Evolutionary conservation across 2,113 vertebrate genomes (phyloP).

Genomic region (Ivindomyrus marchei): DNA sequence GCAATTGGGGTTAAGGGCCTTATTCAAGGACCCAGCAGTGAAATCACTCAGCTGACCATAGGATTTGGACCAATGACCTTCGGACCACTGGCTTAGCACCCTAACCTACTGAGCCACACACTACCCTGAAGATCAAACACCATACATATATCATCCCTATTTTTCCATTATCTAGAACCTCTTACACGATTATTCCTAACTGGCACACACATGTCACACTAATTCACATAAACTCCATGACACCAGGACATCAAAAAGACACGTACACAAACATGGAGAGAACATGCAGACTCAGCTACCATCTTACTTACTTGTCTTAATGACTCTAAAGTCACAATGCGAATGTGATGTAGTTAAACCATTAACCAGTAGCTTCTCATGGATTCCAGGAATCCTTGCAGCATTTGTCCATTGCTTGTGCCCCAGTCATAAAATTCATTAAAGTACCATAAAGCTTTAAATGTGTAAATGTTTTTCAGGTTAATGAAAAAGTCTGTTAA

Average conservation of each 20-base stretch:
- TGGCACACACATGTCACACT: background rate
- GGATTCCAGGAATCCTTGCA: slow-evolving; percentile 1
- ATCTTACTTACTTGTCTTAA: background rate
- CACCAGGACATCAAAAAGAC: background rate
- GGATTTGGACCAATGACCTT: background rate
- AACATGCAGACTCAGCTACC: background rate
- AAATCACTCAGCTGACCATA: background rate
- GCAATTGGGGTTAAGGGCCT: background rate
- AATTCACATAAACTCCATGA: background rate
- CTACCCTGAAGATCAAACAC: background rate
- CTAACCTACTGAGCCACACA: background rate
- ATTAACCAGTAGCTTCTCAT: background rate
- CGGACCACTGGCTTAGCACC: background rate
- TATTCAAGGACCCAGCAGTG: background rate
- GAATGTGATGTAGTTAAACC: background rate
- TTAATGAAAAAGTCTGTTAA: background rate
- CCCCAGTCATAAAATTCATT: background rate
- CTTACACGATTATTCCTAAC: background rate
- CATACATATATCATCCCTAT: background rate
- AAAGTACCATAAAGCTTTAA: slow-evolving; percentile 2
- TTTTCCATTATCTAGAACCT: background rate
- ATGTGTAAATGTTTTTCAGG: background rate
- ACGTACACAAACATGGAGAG: background rate
- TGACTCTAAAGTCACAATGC: background rate
- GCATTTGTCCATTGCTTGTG: background rate